These are phyloP conservation scores for Eclectus roratus DNA, from an alignment of 2,113 vertebrate genomes.

Conservation along the genomic window DNA sequence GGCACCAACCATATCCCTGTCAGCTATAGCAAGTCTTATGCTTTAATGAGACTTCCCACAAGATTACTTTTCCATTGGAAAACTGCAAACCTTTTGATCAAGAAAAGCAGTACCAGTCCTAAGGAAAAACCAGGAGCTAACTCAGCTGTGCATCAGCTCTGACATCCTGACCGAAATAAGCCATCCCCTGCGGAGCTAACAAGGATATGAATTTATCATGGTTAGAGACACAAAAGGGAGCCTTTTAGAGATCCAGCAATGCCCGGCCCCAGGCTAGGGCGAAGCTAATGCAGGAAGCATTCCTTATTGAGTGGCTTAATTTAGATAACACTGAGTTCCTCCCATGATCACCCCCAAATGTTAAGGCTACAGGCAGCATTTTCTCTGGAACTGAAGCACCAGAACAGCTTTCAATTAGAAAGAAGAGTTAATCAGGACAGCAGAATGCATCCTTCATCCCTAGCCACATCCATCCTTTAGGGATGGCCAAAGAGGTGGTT, in stretches of 20 bases:
- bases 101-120: not conserved
- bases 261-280: not conserved
- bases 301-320: not conserved
- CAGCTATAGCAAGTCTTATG: not conserved
- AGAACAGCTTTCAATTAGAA: not conserved
- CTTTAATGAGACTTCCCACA: slow-evolving; percentile 42
- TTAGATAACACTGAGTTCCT: fast-evolving
- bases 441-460: not conserved
- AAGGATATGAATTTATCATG: not conserved
- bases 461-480: not conserved
- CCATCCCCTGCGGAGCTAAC: not conserved
- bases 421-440: not conserved
- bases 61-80: not conserved
- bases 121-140: not conserved
- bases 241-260: not conserved
- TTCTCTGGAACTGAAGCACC: not conserved
- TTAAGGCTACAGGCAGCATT: not conserved
- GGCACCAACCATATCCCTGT: not conserved
- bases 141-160: not conserved
- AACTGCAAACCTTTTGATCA: slow-evolving; percentile 5
- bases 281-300: not conserved
- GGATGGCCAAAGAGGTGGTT: not conserved
- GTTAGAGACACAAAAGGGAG: not conserved
- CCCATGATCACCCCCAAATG: not conserved
- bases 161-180: slow-evolving; percentile 27